Evolutionary conservation across 2,113 vertebrate genomes (phyloP).

Genomic region (Otolemur garnettii): DNA sequence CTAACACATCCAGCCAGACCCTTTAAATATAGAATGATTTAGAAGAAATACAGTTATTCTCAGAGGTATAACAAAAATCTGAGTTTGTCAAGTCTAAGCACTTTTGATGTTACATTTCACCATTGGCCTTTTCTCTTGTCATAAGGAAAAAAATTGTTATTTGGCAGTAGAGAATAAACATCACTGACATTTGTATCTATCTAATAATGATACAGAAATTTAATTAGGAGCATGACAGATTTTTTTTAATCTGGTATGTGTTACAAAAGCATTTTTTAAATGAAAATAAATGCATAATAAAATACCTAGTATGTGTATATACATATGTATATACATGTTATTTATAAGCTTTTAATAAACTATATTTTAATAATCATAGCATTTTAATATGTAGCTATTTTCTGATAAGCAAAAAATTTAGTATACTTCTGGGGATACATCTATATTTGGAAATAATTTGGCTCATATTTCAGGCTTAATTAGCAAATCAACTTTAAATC

Average conservation of each 20-base stretch:
- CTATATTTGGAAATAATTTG: slow-evolving; percentile 62
- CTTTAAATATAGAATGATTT: slow-evolving; percentile 60
- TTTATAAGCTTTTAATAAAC: slow-evolving; percentile 6
- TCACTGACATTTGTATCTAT: slow-evolving; percentile 65
- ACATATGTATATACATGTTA: background rate
- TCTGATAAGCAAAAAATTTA: slow-evolving; percentile 4
- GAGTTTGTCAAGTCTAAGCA: slow-evolving; percentile 44
- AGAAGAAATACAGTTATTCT: slow-evolving; percentile 43
- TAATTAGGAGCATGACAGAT: slow-evolving; percentile 61
- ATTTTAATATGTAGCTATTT: slow-evolving; percentile 27
- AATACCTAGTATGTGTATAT: background rate
- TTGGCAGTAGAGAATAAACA: slow-evolving; percentile 75
- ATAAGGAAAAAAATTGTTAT: slow-evolving; percentile 50
- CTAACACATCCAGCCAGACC: background rate
- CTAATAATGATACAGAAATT: slow-evolving; percentile 71
- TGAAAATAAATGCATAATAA: slow-evolving; percentile 52
- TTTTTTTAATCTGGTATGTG: slow-evolving; percentile 35
- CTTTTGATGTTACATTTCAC: slow-evolving; percentile 67
- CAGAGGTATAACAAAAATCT: slow-evolving; percentile 50
- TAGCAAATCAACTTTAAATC: slow-evolving; percentile 36
- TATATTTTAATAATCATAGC: background rate
- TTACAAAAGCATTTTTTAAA: slow-evolving; percentile 34
- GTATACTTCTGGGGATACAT: background rate
- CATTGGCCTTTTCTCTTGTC: slow-evolving; percentile 73
- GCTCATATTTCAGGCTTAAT: slow-evolving; percentile 53